Percentiles rank a stretch among this genome's conserved stretches.
These are phyloP conservation scores for Daphoenositta chrysoptera DNA, from an alignment of 2,113 vertebrate genomes.

Conservation along the genomic window DNA sequence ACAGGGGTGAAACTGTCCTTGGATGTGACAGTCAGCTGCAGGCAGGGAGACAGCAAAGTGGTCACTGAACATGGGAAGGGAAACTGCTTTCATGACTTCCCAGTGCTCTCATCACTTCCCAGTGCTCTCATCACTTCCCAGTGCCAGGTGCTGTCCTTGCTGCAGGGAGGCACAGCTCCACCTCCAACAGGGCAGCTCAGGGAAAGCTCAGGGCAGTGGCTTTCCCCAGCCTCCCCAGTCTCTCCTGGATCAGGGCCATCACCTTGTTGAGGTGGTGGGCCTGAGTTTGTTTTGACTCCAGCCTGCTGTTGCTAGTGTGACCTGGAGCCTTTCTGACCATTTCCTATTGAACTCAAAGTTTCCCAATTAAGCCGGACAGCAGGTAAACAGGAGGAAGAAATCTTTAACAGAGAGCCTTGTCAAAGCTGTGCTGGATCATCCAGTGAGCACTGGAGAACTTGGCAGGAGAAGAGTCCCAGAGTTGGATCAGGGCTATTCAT, in stretches of 20 bases:
- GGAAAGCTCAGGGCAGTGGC: not conserved
- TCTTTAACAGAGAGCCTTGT: slow-evolving; percentile 34
- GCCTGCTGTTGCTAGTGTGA: not conserved
- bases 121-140: not conserved
- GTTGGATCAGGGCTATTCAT: slow-evolving; percentile 20
- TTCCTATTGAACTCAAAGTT: slow-evolving; percentile 39
- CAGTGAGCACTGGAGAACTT: slow-evolving; percentile 38
- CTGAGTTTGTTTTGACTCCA: slow-evolving; percentile 25
- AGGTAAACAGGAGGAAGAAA: slow-evolving; percentile 53
- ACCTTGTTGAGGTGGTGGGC: not conserved
- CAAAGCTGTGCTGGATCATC: slow-evolving; percentile 47
- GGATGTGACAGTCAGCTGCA: not conserved
- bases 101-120: not conserved
- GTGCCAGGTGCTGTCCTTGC: not conserved
- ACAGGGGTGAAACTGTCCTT: not conserved
- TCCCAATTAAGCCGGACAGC: slow-evolving; percentile 3
- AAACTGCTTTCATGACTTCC: not conserved
- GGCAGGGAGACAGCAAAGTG: not conserved
- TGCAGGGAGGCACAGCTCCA: not conserved
- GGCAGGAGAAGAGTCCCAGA: slow-evolving; percentile 49
- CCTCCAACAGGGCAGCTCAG: not conserved
- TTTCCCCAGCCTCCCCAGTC: not conserved
- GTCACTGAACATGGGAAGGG: not conserved
- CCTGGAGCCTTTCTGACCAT: slow-evolving; percentile 11
- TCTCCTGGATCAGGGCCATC: not conserved